Base-by-base conservation (phyloP, 2,113 vertebrate species). In the Carassius auratus region DNA sequence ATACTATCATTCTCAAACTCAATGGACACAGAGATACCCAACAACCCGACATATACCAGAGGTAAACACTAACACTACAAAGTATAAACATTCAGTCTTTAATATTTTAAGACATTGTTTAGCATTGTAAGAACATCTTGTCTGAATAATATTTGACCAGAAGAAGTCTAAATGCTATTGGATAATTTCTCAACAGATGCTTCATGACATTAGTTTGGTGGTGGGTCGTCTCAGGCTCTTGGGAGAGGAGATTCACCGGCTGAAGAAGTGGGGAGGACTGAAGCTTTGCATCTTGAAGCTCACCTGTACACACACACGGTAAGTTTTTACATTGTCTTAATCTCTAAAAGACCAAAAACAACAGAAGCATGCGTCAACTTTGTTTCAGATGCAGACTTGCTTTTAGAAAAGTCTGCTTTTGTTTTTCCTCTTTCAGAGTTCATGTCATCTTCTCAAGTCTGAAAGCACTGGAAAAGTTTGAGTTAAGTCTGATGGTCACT, bases 181-280 rank as follows among this genome's bases (percentile, higher is more conserved):
- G 33, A 57, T 86, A n/a, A 8, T 83, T 26, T 17, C 64, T 57
- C 2, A 50, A 42, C 69, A 95, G 95, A 90, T 95, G 81, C 93
- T 95, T 38, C 93, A 92, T 13, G 91, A 94, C 17, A 90, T 95
- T 2, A 77, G 93, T 73, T 81, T 95, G 90, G 93, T 92, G 85
- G 93, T 94, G 86, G 91, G 93, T 77, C 91, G 87, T 89, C 93
- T 92, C 69, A 92, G 93, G 83, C 92, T 94, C 64, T 90, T 95
- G 66, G 94, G 95, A 10, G 94, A 95, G 82, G 95, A 95, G 88
- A 13, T 95, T 23, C 91, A 92, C 45, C 85, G 85, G 84, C 86
- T 95, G 82, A 90, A 89, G 38, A 88, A 87, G 86, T 95, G 93
- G 92, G 94, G 94, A 0, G 84, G 89, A n/a, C 55, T 93, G 6